phyloP scores from a whole-genome alignment of 2,888 invertebrate genomes.

The Himalopsyche japonica region DNA sequence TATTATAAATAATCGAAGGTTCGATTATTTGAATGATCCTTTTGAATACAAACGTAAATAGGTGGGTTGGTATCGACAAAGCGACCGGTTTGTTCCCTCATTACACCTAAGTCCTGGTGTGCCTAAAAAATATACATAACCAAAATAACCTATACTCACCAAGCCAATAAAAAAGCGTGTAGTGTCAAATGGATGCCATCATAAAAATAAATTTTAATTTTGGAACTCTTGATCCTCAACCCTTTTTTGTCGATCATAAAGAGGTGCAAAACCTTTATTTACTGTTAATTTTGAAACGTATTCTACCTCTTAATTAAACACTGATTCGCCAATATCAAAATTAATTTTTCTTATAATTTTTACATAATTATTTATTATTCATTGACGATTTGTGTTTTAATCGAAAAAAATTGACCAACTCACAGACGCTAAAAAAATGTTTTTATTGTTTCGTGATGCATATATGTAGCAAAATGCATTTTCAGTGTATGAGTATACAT shows the following conservation, averaged over 20 bases:
- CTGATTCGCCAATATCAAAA: too few relatives aligned
- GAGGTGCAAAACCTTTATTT: not conserved
- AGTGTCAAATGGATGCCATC: slow-evolving; percentile 37
- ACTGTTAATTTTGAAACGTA: too few relatives aligned
- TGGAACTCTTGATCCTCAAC: slow-evolving; percentile 31
- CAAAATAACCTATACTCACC: not conserved
- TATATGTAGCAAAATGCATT: too few relatives aligned
- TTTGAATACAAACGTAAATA: not conserved
- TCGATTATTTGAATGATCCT: slow-evolving; percentile 24
- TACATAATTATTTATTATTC: not conserved
- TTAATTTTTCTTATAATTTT: too few relatives aligned
- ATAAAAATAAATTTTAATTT: slow-evolving; percentile 41
- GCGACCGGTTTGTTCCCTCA: slow-evolving; percentile 26
- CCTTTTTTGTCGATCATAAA: slow-evolving; percentile 21
- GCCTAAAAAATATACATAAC: not conserved
- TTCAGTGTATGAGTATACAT: too few relatives aligned
- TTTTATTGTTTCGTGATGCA: too few relatives aligned
- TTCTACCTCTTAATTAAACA: too few relatives aligned
- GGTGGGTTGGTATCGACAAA: slow-evolving; percentile 9
- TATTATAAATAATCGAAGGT: slow-evolving; percentile 20
- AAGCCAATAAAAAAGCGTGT: slow-evolving; percentile 39
- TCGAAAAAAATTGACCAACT: too few relatives aligned
- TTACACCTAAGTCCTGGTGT: slow-evolving; percentile 1
- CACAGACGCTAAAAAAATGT: too few relatives aligned
- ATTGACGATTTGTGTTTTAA: not conserved